Evolutionary conservation across 2,113 vertebrate species (phyloP).

Genomic region (Lepisosteus osseus): DNA sequence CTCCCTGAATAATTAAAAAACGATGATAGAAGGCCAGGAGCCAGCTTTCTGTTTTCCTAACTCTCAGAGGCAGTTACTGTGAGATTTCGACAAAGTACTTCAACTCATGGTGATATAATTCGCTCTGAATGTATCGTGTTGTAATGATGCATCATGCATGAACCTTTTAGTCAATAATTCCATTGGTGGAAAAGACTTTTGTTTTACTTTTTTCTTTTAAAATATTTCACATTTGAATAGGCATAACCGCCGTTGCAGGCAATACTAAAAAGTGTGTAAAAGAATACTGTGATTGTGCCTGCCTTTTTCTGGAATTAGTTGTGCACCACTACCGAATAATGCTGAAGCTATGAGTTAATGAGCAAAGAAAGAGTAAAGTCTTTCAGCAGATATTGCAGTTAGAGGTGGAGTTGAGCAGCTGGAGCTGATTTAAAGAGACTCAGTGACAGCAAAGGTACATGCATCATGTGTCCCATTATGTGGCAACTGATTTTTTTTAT

Average conservation of each 20-base stretch:
- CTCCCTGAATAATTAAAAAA: conserved; percentile 1
- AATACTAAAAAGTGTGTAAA: conserved; percentile 23
- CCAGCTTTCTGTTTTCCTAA: conserved; percentile 63
- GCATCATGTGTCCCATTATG: conserved; percentile 84
- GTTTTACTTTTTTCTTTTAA: conserved; percentile 27
- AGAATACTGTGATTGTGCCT: neutral
- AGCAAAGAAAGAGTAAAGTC: no score
- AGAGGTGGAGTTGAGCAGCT: neutral
- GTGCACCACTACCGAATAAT: neutral
- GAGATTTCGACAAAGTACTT: conserved; percentile 69
- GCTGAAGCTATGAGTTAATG: neutral
- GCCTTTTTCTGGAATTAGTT: neutral
- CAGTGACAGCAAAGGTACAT: conserved; percentile 76
- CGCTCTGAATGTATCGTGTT: conserved; percentile 80
- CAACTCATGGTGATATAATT: conserved; percentile 61
- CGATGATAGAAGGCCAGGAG: conserved; percentile 67
- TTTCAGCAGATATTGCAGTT: no score
- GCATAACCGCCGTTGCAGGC: conserved; percentile 69
- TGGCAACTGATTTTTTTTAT: conserved; percentile 79
- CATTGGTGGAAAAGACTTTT: conserved; percentile 55
- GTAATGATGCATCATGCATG: conserved; percentile 81
- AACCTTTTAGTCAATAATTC: conserved; percentile 73
- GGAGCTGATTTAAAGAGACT: conserved; percentile 1
- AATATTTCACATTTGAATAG: conserved; percentile 74
- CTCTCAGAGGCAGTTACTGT: conserved; percentile 79